Conservation (phyloP, 1,140 invertebrate genomes). For the Hermatobates lingyangjiaoensis region DNA sequence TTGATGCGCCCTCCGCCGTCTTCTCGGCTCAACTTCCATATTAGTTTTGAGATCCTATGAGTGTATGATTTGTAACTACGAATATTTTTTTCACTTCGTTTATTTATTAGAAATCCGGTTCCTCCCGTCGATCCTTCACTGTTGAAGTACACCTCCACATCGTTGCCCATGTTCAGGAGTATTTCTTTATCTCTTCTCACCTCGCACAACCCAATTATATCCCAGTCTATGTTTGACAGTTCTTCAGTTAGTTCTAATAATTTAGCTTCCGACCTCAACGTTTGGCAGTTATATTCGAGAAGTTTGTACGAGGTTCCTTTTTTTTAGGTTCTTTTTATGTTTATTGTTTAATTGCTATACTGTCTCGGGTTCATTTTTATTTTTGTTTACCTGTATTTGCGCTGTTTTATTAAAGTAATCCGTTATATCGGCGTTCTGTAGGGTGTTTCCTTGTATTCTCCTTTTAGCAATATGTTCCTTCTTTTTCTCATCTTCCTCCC, state of each 20-base stretch:
- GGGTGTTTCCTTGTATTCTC: no score
- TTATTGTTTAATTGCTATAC: no score
- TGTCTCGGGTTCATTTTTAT: no score
- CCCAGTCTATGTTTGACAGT: not conserved
- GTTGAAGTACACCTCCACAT: not conserved
- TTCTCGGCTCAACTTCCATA: slow-evolving; percentile 7
- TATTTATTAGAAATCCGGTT: slow-evolving; percentile 1
- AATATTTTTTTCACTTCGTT: not conserved
- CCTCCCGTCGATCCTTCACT: not conserved
- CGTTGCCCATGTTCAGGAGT: not conserved
- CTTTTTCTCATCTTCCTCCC: no score
- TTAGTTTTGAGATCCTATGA: slow-evolving; percentile 10
- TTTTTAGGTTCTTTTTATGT: no score
- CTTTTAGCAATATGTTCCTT: no score
- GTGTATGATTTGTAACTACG: slow-evolving; percentile 1
- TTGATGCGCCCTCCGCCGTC: slow-evolving; percentile 14
- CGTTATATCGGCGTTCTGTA: no score
- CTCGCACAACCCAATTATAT: not conserved
- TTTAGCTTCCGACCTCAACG: not conserved
- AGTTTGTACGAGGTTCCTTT: no score
- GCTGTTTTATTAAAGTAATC: no score
- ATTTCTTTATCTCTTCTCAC: not conserved
- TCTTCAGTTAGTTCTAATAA: not conserved
- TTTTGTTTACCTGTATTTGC: no score
- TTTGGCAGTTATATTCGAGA: not conserved